Evolutionary conservation across 2,888 invertebrate genomes (phyloP), one percentile per base, ranked within the genome.

Genomic region (Hypomecis punctinalis): DNA sequence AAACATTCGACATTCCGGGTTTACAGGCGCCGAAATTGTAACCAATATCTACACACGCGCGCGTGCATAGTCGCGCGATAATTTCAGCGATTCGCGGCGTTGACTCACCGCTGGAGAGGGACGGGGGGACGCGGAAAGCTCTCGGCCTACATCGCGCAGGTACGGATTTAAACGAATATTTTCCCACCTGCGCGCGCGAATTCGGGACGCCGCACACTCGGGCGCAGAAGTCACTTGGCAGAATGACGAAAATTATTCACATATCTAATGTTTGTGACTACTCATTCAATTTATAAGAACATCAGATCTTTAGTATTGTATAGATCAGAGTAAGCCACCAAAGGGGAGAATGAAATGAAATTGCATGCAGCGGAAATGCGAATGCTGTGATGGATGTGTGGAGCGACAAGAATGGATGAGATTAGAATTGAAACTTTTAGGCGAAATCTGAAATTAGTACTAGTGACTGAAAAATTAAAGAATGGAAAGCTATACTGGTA

Each of bases 111-210:
- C 63, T 70, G 72, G 65, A 61, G 70, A 40, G 72, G 49, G 60
- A 49, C 10, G n/a, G 51, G 46, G 47, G 46, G 76, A 81, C 75
- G 79, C 85, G 86, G 89, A 89, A 90, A 90, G 80, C 83, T 77
- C 75, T 85, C 88, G 89, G 76, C 88, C 91, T 87, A 91, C 86
- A 89, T 90, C 76, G 77, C 77, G 75, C 86, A 88, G 85, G 89
- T 88, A 91, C 90, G 78, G 83, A 91, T 90, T 90, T 92, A 91
- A 88, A 86, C 80, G 86, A 90, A 91, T 90, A 90, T 82, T 84
- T 88, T 85, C 80, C 84, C 90, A 90, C 91, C 91, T 91, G 91
- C 86, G 85, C 80, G 76, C 79, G 77, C 75, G 75, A 79, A 83
- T 79, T 81, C 78, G 78, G 81, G 80, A 76, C 85, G 75, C 69